Evolutionary conservation across 2,113 vertebrate genomes (phyloP), one percentile per base, ranked within the genome.

Genomic region (Alethe diademata): DNA sequence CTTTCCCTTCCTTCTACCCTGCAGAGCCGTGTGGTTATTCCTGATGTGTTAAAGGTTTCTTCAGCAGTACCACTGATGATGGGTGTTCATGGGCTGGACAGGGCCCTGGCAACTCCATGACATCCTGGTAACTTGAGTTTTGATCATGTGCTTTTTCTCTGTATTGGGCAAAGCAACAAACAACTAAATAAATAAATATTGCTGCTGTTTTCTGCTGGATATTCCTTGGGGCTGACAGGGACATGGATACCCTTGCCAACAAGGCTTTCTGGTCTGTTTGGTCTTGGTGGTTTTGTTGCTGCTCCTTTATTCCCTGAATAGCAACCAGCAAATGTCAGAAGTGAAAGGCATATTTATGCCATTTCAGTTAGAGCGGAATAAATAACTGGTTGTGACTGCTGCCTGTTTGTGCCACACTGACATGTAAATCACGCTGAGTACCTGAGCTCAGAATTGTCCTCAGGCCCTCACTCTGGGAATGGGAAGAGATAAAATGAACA

Each of bases 381-480:
- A 95, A 69, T 48, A 93, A 72, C n/a, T 78, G 54, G 6, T 35
- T 78, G 56, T 72, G 82, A 76, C 54, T 64, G 18, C 64, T 84
- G 50, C 71, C 36, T 86, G 48, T 61, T 76, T 92, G 69, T 69
- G 85, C 35, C 40, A 42, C 7, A 53, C 92, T 88, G 42, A 38
- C 64, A 70, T 72, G 92, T 60, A 91, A 91, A 84, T 89, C 65
- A 67, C 45, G 15, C 62, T 50, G 43, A 45, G 29, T 50, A 93
- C 75, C 78, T 94, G 60, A 79, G 65, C 72, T 95, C 82, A 70
- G 61, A 70, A 90, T 72, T 81, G 70, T 86, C 60, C 54, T 90
- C 17, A 4, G 81, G 56, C 38, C n/a, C 40, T 86, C 31, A 28
- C 16, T 31, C 56, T 58, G 73, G 14, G 45, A 70, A 50, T 50